Conservation (phyloP, 2,797 vertebrate species). For the Apodemus agrarius region DNA sequence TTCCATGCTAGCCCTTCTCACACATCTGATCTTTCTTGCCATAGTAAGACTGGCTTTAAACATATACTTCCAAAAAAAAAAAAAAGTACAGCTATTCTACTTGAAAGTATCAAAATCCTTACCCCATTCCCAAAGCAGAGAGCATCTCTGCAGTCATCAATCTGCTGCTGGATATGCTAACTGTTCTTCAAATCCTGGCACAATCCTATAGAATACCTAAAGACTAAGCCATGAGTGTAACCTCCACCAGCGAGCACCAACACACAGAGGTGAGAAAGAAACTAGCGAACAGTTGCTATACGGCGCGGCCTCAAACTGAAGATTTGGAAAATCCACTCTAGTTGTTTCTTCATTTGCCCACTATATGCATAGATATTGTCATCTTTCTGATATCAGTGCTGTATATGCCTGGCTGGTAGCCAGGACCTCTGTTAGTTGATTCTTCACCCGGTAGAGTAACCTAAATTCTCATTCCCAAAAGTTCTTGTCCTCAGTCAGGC, state of each 20-base stretch:
- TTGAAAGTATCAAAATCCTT: not conserved
- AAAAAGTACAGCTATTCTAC: not conserved
- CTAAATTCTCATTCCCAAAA: not conserved
- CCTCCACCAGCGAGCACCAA: not conserved
- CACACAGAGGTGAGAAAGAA: not conserved
- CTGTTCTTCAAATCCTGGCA: not conserved
- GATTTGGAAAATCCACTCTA: not conserved
- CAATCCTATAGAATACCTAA: not conserved
- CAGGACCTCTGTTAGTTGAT: not conserved
- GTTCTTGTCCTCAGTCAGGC: not conserved
- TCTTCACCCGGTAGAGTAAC: not conserved
- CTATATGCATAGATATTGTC: not conserved
- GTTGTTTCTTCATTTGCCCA: not conserved
- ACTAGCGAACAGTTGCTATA: not conserved
- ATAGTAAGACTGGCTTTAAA: not conserved
- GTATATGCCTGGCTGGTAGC: not conserved
- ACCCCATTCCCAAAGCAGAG: not conserved
- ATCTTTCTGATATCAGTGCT: not conserved
- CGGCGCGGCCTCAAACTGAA: not conserved
- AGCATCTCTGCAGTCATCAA: not conserved
- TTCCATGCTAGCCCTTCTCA: not conserved
- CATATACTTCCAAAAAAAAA: not conserved
- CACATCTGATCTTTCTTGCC: not conserved
- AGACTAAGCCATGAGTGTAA: not conserved
- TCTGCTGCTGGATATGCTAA: not conserved